These are phyloP conservation scores for Himalopsyche tibetana DNA, from an alignment of 2,888 invertebrate genomes.

Conservation along the genomic window DNA sequence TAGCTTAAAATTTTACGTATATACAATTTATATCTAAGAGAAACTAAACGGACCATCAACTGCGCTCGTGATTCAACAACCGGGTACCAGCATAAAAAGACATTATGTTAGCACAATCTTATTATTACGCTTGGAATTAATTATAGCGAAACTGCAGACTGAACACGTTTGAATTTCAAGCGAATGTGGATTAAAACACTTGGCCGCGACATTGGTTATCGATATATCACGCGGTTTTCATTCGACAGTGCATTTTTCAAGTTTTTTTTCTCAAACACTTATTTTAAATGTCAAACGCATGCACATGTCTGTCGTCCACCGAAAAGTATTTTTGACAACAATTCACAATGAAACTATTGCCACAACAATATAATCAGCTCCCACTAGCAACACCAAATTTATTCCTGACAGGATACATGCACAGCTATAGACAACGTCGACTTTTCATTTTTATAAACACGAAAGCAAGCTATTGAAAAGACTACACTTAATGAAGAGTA, in stretches of 20 bases:
- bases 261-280: conserved; percentile 24
- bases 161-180: conserved; percentile 27
- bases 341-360: neutral
- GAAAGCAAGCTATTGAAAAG: no score
- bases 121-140: conserved; percentile 36
- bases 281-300: conserved; percentile 40
- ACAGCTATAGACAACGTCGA: neutral
- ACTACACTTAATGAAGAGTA: no score
- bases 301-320: conserved; percentile 5
- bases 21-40: conserved; percentile 55
- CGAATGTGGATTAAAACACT: conserved; percentile 40
- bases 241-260: conserved; percentile 31
- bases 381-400: neutral
- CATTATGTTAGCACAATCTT: conserved; percentile 5
- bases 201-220: conserved; percentile 38
- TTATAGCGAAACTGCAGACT: conserved; percentile 14
- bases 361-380: neutral
- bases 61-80: conserved; percentile 51
- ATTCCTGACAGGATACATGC: neutral
- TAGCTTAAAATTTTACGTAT: conserved; percentile 50
- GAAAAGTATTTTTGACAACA: conserved; percentile 43
- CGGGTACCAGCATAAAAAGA: conserved; percentile 38
- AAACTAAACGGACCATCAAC: conserved; percentile 53
- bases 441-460: neutral
- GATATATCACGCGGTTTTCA: conserved; percentile 42